These are phyloP conservation scores for Caenorhabditis tropicalis DNA, from an alignment of 1,140 invertebrate species.

Conservation along the genomic window DNA sequence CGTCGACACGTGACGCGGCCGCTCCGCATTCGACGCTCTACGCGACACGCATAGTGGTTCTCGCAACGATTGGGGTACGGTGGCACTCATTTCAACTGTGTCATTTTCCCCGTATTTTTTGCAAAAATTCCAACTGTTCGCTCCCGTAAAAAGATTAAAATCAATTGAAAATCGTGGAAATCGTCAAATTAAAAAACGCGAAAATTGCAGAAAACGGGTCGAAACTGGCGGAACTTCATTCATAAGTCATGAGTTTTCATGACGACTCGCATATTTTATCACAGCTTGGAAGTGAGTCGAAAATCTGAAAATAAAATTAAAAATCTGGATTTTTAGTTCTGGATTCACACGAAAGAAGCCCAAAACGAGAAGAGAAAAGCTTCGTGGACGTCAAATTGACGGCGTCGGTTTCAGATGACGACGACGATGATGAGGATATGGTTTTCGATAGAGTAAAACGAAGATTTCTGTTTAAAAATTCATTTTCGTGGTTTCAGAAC, in stretches of 20 bases:
- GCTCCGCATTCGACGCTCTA: neutral
- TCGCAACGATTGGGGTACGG: neutral
- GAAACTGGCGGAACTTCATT: neutral
- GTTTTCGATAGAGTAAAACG: constrained; percentile 49
- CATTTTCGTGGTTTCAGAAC: neutral
- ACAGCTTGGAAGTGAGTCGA: constrained; percentile 55
- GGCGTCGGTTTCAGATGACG: constrained; percentile 16
- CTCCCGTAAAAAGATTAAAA: neutral
- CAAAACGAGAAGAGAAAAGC: constrained; percentile 43
- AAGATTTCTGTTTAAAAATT: neutral
- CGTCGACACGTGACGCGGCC: constrained; percentile 5
- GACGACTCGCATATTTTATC: constrained; percentile 53
- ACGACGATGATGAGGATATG: constrained; percentile 49
- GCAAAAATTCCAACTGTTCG: neutral
- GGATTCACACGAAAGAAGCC: constrained; percentile 50
- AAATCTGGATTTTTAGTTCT: constrained; percentile 48
- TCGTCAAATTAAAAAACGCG: neutral
- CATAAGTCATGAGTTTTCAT: constrained; percentile 35
- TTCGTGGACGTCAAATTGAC: constrained; percentile 26
- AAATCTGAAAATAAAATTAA: neutral
- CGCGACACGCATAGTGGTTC: neutral
- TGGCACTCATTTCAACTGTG: constrained; percentile 26
- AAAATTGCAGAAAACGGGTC: neutral
- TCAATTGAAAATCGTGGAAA: too few relatives aligned
- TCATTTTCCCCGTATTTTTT: neutral